phyloP scores from a whole-genome alignment of 1,140 invertebrate genomes.

The Lepidurus arcticus region DNA sequence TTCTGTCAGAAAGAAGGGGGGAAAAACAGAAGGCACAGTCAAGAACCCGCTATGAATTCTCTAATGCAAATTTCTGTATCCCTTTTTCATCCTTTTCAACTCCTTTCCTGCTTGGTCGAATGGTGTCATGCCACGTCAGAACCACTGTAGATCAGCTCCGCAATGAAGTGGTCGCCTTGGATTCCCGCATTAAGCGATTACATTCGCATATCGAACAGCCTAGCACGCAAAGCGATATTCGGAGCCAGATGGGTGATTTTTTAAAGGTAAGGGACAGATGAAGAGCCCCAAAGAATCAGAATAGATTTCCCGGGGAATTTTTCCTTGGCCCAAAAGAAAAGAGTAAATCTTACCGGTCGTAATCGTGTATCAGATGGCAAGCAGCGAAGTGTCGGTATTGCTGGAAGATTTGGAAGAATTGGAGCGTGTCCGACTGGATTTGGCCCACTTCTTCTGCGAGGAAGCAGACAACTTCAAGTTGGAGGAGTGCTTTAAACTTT shows the following conservation, averaged over 20 bases:
- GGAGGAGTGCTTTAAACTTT: slow-evolving; percentile 90
- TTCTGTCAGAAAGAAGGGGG: neutral
- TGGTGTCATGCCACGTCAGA: slow-evolving; percentile 41
- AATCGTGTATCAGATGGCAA: slow-evolving; percentile 58
- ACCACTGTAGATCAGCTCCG: slow-evolving; percentile 86
- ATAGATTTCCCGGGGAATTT: no score
- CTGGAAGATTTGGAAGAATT: slow-evolving; percentile 75
- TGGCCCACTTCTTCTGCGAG: slow-evolving; percentile 94
- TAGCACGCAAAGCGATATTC: slow-evolving; percentile 70
- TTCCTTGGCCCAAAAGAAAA: slow-evolving; percentile 41
- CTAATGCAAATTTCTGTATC: neutral
- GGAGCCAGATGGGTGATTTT: slow-evolving; percentile 80
- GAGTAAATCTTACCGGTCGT: slow-evolving; percentile 40
- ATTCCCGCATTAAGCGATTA: slow-evolving; percentile 69
- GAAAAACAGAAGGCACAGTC: neutral
- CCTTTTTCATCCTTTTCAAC: neutral
- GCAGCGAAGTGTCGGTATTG: slow-evolving; percentile 67
- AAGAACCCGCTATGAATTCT: slow-evolving; percentile 46
- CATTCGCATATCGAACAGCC: slow-evolving; percentile 71
- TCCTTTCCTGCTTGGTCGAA: neutral
- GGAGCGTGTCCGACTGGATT: slow-evolving; percentile 65
- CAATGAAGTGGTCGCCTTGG: slow-evolving; percentile 77
- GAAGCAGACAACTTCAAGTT: slow-evolving; percentile 83
- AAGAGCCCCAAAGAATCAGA: no score
- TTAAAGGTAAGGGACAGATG: slow-evolving; percentile 56